These are phyloP conservation scores for Podocnemis expansa DNA, from an alignment of 2,113 vertebrate genomes.

Conservation along the genomic window DNA sequence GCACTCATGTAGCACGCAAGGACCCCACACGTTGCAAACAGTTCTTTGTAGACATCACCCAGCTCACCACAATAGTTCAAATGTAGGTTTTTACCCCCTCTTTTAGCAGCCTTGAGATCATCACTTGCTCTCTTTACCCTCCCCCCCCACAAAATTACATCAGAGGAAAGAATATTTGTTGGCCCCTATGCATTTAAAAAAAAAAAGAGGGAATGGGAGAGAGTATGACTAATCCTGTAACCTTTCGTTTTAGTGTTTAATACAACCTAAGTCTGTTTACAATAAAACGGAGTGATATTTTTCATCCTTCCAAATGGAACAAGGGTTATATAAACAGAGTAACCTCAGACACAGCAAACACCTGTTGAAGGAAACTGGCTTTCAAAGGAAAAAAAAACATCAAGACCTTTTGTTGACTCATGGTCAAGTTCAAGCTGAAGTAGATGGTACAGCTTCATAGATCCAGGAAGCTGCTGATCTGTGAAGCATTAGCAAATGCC, in stretches of 20 bases:
- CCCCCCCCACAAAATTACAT: background rate
- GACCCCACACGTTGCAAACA: conserved; percentile 47
- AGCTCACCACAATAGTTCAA: fast-evolving
- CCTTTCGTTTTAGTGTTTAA: conserved; percentile 82
- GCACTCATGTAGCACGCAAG: conserved; percentile 31
- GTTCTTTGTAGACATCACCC: background rate
- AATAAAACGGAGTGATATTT: conserved; percentile 78
- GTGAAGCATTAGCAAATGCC: background rate
- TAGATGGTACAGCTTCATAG: background rate
- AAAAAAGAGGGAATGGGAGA: conserved; percentile 45
- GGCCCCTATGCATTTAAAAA: background rate
- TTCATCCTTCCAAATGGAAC: conserved; percentile 89
- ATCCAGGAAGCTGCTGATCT: background rate
- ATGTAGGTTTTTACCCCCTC: fast-evolving
- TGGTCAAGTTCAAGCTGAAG: conserved; percentile 59
- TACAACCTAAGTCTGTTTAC: conserved; percentile 83
- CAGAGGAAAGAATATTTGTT: background rate
- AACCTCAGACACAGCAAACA: conserved; percentile 89
- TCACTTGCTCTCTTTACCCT: background rate
- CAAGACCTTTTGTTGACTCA: conserved; percentile 39
- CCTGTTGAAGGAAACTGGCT: conserved; percentile 79
- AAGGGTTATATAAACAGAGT: conserved; percentile 87
- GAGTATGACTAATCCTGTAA: conserved; percentile 82
- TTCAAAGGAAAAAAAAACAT: conserved; percentile 24
- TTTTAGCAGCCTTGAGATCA: background rate